These are phyloP conservation scores for Noctua fimbriata DNA, from an alignment of 2,888 invertebrate species.

Conservation along the genomic window DNA sequence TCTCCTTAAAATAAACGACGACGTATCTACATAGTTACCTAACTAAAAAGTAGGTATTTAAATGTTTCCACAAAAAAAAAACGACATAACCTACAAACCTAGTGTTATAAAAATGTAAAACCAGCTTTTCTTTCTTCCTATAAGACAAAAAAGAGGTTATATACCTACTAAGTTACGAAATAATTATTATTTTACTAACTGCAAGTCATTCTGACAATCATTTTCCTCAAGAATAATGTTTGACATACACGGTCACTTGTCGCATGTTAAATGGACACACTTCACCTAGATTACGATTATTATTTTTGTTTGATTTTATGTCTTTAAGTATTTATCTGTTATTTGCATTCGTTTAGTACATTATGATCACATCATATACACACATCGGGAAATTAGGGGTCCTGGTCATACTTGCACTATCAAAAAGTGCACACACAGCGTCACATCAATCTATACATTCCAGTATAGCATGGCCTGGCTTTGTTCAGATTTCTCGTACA, in stretches of 20 bases:
- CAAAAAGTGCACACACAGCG: background rate
- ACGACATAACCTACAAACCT: background rate
- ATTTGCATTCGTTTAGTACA: background rate
- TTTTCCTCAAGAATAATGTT: constrained; percentile 34
- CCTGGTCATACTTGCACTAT: background rate
- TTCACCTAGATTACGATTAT: constrained; percentile 3
- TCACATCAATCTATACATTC: background rate
- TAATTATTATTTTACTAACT: background rate
- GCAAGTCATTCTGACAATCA: constrained; percentile 16
- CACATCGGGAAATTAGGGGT: background rate
- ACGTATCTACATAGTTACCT: background rate
- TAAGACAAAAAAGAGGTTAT: background rate
- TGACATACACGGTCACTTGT: constrained; percentile 31
- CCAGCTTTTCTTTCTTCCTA: background rate
- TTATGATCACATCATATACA: background rate
- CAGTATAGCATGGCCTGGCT: background rate
- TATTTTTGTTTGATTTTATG: constrained; percentile 14
- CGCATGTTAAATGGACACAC: constrained; percentile 18
- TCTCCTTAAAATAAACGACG: background rate
- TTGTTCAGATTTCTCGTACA: background rate
- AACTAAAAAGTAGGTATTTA: background rate
- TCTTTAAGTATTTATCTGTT: background rate
- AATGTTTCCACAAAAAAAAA: background rate
- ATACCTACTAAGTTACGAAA: background rate
- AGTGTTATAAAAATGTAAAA: background rate